phyloP scores from a whole-genome alignment of 1,140 invertebrate species.

The Panagrolaimus sp. region DNA sequence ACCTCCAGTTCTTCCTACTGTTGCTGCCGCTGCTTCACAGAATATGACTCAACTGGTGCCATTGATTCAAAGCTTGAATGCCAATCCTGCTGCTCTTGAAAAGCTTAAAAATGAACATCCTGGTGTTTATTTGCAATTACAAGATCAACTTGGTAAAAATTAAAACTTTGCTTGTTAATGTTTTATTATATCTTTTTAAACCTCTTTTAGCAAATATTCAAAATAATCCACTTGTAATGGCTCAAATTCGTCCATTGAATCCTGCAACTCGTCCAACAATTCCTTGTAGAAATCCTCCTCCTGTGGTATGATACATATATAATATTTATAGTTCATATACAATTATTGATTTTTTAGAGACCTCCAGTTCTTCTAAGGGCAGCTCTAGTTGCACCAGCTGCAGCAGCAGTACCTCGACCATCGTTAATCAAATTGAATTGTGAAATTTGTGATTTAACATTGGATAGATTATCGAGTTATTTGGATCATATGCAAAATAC shows the following conservation, averaged over 20 bases:
- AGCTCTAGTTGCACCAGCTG: too few relatives aligned
- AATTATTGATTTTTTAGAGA: not conserved
- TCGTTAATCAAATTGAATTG: not conserved
- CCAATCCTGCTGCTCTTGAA: not conserved
- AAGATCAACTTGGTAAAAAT: not conserved
- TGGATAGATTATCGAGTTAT: not conserved
- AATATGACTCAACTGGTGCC: conserved; percentile 1
- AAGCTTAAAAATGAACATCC: conserved; percentile 7
- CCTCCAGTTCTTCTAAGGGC: too few relatives aligned
- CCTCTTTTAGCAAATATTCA: not conserved
- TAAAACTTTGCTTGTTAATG: too few relatives aligned
- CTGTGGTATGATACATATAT: not conserved
- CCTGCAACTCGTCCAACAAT: not conserved
- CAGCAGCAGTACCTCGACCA: too few relatives aligned
- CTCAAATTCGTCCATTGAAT: not conserved
- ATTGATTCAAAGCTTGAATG: not conserved
- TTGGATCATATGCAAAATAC: conserved; percentile 1
- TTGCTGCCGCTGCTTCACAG: not conserved
- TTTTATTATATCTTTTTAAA: too few relatives aligned
- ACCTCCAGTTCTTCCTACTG: not conserved
- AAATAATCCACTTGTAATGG: not conserved
- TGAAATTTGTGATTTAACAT: not conserved
- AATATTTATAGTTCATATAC: not conserved
- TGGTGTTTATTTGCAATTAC: not conserved
- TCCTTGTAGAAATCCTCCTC: not conserved